These are phyloP conservation scores for Uloborus diversus DNA, from an alignment of 1,140 invertebrate genomes.

Conservation along the genomic window DNA sequence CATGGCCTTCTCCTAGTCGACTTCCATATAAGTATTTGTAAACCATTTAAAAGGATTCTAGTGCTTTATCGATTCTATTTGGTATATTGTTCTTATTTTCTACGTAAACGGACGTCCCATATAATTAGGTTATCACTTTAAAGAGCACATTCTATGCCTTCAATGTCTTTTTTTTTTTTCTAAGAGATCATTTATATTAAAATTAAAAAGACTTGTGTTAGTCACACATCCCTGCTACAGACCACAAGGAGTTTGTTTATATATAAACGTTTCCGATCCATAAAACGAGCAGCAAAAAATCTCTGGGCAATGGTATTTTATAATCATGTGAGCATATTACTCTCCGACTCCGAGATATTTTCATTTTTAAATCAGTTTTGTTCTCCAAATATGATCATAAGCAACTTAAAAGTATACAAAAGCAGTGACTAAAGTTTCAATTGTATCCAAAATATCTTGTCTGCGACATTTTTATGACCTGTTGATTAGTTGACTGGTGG, in stretches of 20 bases:
- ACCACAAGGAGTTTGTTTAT: constrained; percentile 16
- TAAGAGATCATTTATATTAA: background rate
- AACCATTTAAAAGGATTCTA: no score
- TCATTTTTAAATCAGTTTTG: constrained; percentile 15
- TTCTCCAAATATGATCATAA: constrained; percentile 15
- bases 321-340: constrained; percentile 21
- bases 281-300: constrained; percentile 16
- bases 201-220: constrained; percentile 13
- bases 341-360: background rate
- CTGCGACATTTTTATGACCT: constrained; percentile 6
- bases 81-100: no score
- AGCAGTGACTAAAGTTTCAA: background rate
- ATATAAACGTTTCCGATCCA: background rate
- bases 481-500: constrained; percentile 13
- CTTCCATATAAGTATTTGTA: no score
- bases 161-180: background rate
- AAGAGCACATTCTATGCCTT: constrained; percentile 1
- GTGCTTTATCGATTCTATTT: no score
- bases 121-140: background rate
- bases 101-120: background rate
- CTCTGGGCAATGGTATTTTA: constrained; percentile 12
- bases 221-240: background rate
- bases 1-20: no score
- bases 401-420: constrained; percentile 4
- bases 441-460: constrained; percentile 21